Conservation (phyloP, 2,888 invertebrate genomes). For the Clusia tigrina region DNA sequence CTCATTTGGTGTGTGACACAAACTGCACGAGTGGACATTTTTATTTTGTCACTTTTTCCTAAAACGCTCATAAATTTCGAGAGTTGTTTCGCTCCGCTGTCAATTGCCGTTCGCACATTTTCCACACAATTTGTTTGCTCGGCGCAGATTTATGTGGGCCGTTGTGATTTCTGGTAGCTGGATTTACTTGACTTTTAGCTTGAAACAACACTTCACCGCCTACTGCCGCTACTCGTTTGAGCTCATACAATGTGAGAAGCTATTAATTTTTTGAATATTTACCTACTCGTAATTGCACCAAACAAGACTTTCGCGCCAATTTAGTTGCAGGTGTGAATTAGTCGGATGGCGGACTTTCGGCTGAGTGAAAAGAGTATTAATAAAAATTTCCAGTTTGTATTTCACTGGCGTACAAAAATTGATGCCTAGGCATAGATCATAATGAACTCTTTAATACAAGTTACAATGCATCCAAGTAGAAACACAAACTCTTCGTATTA, state of each 20-base stretch:
- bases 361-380: background rate
- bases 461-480: too few species aligned
- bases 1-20: conserved; percentile 15
- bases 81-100: too few species aligned
- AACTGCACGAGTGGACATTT: conserved; percentile 26
- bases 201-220: background rate
- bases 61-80: conserved; percentile 23
- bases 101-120: too few species aligned
- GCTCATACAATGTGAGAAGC: background rate
- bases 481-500: too few species aligned
- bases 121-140: background rate
- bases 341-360: background rate
- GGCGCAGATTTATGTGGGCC: background rate
- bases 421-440: too few species aligned
- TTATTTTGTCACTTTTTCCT: conserved; percentile 25
- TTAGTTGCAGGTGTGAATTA: background rate
- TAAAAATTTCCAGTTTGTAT: background rate
- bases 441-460: too few species aligned
- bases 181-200: background rate
- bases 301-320: too few species aligned
- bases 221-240: background rate
- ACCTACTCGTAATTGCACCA: too few species aligned
- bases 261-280: too few species aligned
- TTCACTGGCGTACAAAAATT: too few species aligned
- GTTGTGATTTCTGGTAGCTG: background rate